phyloP scores from a whole-genome alignment of 2,113 vertebrate genomes.

The Drymodes brunneopygia region DNA sequence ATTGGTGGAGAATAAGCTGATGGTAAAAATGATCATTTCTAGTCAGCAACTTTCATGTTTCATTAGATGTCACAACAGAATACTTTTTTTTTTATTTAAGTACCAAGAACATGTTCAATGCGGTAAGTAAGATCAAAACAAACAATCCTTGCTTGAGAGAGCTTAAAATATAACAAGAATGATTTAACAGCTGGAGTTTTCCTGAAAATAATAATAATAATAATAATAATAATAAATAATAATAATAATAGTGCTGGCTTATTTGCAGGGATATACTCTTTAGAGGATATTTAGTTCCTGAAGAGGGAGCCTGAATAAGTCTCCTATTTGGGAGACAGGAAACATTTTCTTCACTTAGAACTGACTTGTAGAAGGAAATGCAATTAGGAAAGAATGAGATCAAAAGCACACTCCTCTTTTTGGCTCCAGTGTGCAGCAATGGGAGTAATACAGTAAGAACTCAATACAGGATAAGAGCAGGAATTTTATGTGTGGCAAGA shows the following conservation, averaged over 20 bases:
- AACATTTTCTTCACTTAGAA: background rate
- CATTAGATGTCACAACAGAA: background rate
- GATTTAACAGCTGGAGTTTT: background rate
- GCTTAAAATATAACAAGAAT: background rate
- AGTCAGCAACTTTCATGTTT: background rate
- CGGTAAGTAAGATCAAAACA: background rate
- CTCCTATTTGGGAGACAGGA: background rate
- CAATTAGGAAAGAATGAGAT: background rate
- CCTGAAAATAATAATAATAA: background rate
- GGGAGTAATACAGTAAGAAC: background rate
- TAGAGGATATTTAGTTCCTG: background rate
- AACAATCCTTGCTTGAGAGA: background rate
- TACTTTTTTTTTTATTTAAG: background rate
- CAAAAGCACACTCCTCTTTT: background rate
- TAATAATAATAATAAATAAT: too few relatives aligned
- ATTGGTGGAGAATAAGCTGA: conserved; percentile 90
- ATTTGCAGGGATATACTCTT: background rate
- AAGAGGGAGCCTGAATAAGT: background rate
- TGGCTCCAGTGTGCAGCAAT: background rate
- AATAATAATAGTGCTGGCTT: background rate
- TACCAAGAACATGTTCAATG: background rate
- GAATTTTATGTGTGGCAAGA: background rate
- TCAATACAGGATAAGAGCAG: background rate
- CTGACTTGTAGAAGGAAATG: background rate
- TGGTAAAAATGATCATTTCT: background rate